Evolutionary conservation across 2,113 vertebrate genomes (phyloP).

Genomic region (Eonycteris spelaea): DNA sequence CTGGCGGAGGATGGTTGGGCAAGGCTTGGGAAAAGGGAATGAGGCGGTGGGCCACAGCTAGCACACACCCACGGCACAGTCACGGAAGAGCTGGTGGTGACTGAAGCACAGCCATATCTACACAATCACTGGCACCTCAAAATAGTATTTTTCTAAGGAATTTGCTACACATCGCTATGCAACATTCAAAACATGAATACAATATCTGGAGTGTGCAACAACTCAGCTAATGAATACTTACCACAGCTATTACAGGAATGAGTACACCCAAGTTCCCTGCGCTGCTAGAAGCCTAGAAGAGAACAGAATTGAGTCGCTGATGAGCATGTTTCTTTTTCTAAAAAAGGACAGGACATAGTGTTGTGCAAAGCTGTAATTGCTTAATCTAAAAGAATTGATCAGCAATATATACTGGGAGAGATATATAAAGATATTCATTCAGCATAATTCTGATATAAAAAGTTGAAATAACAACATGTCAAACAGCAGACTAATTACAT

Average conservation of each 20-base stretch:
- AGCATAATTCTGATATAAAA: not conserved
- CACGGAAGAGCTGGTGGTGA: not conserved
- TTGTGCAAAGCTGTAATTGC: not conserved
- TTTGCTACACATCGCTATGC: not conserved
- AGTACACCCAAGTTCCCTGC: conserved; percentile 97
- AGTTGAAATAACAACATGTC: not conserved
- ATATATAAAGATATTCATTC: not conserved
- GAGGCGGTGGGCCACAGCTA: rapidly evolving
- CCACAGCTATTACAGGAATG: conserved; percentile 98
- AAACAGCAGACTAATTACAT: not conserved
- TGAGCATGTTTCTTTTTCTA: not conserved
- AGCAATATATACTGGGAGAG: not conserved
- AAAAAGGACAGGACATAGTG: not conserved
- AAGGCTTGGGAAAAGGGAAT: not conserved
- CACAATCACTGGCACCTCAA: not conserved
- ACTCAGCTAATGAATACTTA: conserved; percentile 79
- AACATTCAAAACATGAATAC: not conserved
- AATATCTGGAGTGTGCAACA: not conserved
- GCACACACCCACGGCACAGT: no score
- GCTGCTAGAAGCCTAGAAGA: conserved; percentile 93
- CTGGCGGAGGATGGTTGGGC: rapidly evolving
- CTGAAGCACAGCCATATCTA: not conserved
- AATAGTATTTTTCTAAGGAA: not conserved
- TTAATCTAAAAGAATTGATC: not conserved
- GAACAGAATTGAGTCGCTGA: conserved; percentile 40